Evolutionary conservation across 2,113 vertebrate genomes (phyloP).

Genomic region (Paratilapia polleni): DNA sequence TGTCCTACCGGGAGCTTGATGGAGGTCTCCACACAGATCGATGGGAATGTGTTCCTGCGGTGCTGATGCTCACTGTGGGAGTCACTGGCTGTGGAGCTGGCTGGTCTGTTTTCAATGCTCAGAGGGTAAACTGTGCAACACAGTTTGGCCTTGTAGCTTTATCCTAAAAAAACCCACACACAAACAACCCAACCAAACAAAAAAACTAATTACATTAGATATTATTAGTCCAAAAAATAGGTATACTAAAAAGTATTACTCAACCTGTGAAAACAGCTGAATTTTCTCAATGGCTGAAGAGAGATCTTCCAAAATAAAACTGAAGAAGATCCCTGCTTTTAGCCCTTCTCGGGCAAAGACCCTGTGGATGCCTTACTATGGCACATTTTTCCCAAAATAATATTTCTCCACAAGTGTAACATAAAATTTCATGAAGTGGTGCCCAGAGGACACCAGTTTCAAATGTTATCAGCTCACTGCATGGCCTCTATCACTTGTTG

Average conservation of each 20-base stretch:
- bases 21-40: constrained; percentile 62
- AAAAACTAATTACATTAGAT: not conserved
- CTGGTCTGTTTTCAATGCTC: constrained; percentile 55
- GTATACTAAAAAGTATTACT: not conserved
- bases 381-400: not conserved
- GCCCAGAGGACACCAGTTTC: too few species aligned
- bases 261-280: not conserved
- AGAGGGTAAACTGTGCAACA: constrained; percentile 34
- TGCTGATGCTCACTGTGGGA: constrained; percentile 58
- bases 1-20: constrained; percentile 59
- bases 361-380: not conserved
- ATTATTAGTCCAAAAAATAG: not conserved
- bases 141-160: not conserved
- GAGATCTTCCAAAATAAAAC: not conserved
- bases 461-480: too few species aligned
- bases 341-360: not conserved
- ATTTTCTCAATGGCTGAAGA: not conserved
- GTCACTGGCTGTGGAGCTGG: constrained; percentile 33
- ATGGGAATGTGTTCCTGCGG: constrained; percentile 65
- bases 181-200: too few species aligned
- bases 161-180: not conserved
- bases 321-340: not conserved
- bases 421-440: not conserved
- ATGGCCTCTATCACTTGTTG: too few species aligned
- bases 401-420: not conserved